Evolutionary conservation across 2,888 invertebrate genomes (phyloP), one percentile per base, ranked within the genome.

Genomic region (Oxytorus armatus): DNA sequence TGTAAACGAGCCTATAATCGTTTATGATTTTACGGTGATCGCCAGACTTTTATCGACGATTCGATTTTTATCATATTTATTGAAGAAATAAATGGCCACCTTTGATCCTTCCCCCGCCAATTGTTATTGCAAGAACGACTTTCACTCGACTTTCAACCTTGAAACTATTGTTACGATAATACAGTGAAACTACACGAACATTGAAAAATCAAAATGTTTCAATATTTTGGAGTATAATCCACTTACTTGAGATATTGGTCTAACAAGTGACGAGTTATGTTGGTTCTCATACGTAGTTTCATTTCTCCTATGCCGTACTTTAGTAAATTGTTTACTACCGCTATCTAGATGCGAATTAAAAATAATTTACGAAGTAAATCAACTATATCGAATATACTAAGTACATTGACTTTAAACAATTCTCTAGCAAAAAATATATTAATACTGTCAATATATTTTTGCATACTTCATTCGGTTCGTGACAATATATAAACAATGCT

Each of bases 281-380:
- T 96, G 47, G 97, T 97, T 86, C 99, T 94, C 88, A 99, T 95
- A 84, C 97, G 94, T 59, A 99, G 93, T 92, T 98, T 98, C 87
- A 98, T 93, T 93, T 98, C 98, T 79, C 97, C 97, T 90, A 99
- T 95, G 84, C 98, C 97, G 95, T 97, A 99, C 93, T 98, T 99
- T 76, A 99, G 93, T 70, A 98, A 93, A 89, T 98, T 98, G 92
- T 99, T 99, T 44, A 99, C 97, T 81, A 98, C 92, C 0, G 99
- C 97, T 91, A 99, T 96, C 96, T 97, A 93, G 69, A 94, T 21
- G 93, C 83, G 87, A 85, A 87, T 87, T 80, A 82, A 86, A 83
- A 76, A 76, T 18, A n/a, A 77, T 61, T 16, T 63, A 51, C 53
- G 39, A 51, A 29, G 2, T 2, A 5, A 29, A n/a, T n/a, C n/a